Conservation (phyloP, 2,888 invertebrate genomes). For the Dicranocentrus wangi region DNA sequence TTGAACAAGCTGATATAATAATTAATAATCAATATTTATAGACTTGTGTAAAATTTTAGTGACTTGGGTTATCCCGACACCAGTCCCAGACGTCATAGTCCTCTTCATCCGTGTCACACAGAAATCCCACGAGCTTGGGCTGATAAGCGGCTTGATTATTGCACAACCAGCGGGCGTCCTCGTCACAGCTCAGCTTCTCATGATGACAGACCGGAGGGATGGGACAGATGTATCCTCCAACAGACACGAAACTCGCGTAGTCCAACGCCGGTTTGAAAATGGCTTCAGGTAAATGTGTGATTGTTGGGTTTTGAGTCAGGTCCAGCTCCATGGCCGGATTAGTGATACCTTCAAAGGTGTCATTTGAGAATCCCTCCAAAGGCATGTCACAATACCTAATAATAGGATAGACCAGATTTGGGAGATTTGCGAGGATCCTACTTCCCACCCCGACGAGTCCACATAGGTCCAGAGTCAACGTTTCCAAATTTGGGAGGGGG, state of each 20-base stretch:
- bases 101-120: too few relatives aligned
- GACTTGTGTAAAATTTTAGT: too few relatives aligned
- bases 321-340: not conserved
- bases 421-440: not conserved
- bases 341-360: not conserved
- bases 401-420: not conserved
- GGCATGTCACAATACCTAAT: not conserved
- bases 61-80: too few relatives aligned
- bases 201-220: not conserved
- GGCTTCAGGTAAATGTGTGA: not conserved
- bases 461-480: not conserved
- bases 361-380: not conserved
- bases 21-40: too few relatives aligned
- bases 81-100: too few relatives aligned
- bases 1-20: too few relatives aligned
- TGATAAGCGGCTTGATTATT: not conserved
- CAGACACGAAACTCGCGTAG: not conserved
- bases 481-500: not conserved
- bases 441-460: not conserved
- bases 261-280: constrained; percentile 2
- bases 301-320: not conserved
- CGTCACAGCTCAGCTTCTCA: not conserved
- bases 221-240: not conserved
- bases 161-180: not conserved
- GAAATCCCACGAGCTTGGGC: not conserved